Percentiles rank a stretch among this genome's conserved stretches.
phyloP scores from a whole-genome alignment of 2,113 vertebrate species.

The Macheiramphus alcinus region DNA sequence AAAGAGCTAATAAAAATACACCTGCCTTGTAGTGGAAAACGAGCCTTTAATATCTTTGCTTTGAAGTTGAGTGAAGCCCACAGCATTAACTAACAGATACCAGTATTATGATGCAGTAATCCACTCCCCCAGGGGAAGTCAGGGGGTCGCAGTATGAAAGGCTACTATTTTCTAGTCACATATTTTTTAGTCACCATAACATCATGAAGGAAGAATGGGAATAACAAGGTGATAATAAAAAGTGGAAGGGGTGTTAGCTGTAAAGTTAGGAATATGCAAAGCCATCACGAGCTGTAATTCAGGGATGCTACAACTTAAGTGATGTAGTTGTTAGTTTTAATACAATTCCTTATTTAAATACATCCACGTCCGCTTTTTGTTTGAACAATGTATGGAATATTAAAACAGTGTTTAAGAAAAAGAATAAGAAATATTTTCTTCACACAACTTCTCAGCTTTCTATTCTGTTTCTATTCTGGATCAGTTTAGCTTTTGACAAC shows the following conservation, averaged over 20 bases:
- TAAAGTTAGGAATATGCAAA: conserved; percentile 34
- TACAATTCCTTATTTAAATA: background rate
- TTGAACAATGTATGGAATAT: background rate
- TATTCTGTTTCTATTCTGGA: background rate
- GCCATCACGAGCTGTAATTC: background rate
- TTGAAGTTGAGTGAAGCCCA: conserved; percentile 77
- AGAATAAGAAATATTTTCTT: background rate
- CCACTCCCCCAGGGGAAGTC: conserved; percentile 55
- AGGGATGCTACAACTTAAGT: background rate
- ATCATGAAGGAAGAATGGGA: conserved; percentile 49
- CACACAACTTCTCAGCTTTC: background rate
- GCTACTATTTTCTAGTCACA: conserved; percentile 61
- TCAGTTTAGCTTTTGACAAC: background rate
- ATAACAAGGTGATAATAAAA: conserved; percentile 52
- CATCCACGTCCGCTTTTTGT: background rate
- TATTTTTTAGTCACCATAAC: conserved; percentile 53
- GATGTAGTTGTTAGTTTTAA: background rate
- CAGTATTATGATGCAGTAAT: conserved; percentile 74
- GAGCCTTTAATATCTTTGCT: conserved; percentile 79
- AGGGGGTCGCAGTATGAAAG: conserved; percentile 62
- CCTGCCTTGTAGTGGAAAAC: conserved; percentile 82
- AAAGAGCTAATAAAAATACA: conserved; percentile 88
- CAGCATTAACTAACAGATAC: conserved; percentile 77
- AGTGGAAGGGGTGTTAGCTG: conserved; percentile 4
- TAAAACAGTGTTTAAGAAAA: background rate